phyloP scores from a whole-genome alignment of 1,140 invertebrate species.

The Bombus waltoni region DNA sequence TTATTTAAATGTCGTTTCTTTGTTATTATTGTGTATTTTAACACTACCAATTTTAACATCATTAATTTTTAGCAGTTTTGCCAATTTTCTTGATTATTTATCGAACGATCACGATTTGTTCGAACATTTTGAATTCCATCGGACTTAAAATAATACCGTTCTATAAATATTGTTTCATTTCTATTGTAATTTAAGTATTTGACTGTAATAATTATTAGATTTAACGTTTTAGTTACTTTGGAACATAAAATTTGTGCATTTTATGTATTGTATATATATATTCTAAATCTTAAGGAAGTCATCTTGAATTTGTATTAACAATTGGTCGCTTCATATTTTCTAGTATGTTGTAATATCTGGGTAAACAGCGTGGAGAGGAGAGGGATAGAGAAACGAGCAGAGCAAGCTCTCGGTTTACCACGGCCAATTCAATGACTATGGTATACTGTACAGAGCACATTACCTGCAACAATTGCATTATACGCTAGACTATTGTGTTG shows the following conservation, averaged over 20 bases:
- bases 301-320: slow-evolving; percentile 18
- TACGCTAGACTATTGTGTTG: slow-evolving; percentile 20
- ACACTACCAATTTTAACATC: not conserved
- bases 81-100: too few species aligned
- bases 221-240: not conserved
- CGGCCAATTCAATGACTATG: slow-evolving; percentile 50
- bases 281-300: not conserved
- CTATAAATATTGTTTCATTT: too few species aligned
- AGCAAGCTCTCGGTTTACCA: slow-evolving; percentile 49
- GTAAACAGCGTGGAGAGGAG: slow-evolving; percentile 14
- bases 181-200: not conserved
- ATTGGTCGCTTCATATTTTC: slow-evolving; percentile 30
- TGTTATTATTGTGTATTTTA: not conserved
- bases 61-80: too few species aligned
- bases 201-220: too few species aligned
- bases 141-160: too few species aligned
- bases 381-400: slow-evolving; percentile 27
- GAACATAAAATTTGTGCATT: not conserved
- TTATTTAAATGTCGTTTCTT: not conserved
- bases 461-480: slow-evolving; percentile 53
- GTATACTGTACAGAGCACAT: slow-evolving; percentile 39
- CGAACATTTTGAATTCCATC: too few species aligned
- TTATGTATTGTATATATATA: not conserved
- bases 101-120: too few species aligned
- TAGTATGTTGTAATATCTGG: slow-evolving; percentile 29